These are phyloP conservation scores for Cephus rjabovi DNA, from an alignment of 2,888 invertebrate genomes.

Conservation along the genomic window DNA sequence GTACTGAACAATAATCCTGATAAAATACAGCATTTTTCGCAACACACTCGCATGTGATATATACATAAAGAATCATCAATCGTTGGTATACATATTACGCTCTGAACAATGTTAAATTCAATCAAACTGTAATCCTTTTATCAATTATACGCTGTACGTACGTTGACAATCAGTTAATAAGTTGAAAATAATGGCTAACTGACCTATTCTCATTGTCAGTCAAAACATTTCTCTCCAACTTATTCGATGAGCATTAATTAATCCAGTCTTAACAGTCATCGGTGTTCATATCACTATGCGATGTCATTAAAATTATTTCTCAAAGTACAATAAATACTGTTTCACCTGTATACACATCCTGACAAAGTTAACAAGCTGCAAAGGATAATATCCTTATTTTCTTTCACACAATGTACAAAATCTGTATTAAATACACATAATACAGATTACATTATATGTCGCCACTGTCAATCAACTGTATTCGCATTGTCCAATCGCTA, in stretches of 20 bases:
- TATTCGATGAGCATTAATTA: neutral
- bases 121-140: neutral
- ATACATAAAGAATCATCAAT: neutral
- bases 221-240: neutral
- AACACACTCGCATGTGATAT: neutral
- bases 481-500: neutral
- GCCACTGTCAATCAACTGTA: neutral
- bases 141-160: neutral
- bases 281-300: neutral
- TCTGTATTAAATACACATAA: neutral
- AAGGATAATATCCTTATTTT: neutral
- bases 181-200: neutral
- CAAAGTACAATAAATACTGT: neutral
- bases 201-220: neutral
- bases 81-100: neutral
- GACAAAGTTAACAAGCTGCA: neutral
- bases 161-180: neutral
- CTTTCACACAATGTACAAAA: neutral
- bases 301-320: neutral
- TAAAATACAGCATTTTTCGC: neutral
- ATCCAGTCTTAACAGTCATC: neutral
- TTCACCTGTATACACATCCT: neutral
- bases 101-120: neutral
- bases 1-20: neutral
- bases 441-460: neutral